These are phyloP conservation scores for Bombus sylvicola DNA, from an alignment of 1,140 invertebrate species.

Conservation along the genomic window DNA sequence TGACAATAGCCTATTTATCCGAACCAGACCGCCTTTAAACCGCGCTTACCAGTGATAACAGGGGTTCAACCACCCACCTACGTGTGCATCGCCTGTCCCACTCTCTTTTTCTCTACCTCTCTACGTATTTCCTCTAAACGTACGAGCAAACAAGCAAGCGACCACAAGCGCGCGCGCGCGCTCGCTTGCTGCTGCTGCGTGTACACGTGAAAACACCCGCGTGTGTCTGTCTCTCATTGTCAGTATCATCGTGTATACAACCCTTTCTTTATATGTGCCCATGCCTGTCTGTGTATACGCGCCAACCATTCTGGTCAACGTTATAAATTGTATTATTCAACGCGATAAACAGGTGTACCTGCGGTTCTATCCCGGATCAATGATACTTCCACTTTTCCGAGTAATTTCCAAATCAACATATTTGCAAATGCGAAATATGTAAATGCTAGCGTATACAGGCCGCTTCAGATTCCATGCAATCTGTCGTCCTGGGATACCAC, in stretches of 20 bases:
- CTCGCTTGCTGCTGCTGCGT: not conserved
- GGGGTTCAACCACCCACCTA: slow-evolving; percentile 70
- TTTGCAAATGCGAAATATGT: not conserved
- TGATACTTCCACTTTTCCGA: not conserved
- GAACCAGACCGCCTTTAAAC: slow-evolving; percentile 38
- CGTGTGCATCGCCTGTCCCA: slow-evolving; percentile 41
- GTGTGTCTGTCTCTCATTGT: slow-evolving; percentile 12
- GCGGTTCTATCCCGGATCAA: slow-evolving; percentile 2
- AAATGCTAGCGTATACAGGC: slow-evolving; percentile 20
- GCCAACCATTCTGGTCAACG: slow-evolving; percentile 61
- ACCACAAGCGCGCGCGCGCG: slow-evolving; percentile 11
- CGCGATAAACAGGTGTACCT: slow-evolving; percentile 62
- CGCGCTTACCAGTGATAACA: slow-evolving; percentile 53
- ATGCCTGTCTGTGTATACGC: slow-evolving; percentile 47
- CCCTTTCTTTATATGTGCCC: slow-evolving; percentile 22
- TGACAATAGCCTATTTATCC: slow-evolving; percentile 76
- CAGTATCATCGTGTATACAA: slow-evolving; percentile 37
- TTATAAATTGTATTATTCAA: slow-evolving; percentile 66
- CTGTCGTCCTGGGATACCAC: slow-evolving; percentile 7
- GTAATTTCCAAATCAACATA: not conserved
- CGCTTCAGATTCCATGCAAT: slow-evolving; percentile 4
- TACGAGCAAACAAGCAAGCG: slow-evolving; percentile 20
- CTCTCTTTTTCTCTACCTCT: slow-evolving; percentile 43
- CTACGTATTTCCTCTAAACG: slow-evolving; percentile 42
- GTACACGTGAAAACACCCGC: slow-evolving; percentile 53